Evolutionary conservation across 2,888 invertebrate species (phyloP).

Genomic region (Mechanitis messenoides): DNA sequence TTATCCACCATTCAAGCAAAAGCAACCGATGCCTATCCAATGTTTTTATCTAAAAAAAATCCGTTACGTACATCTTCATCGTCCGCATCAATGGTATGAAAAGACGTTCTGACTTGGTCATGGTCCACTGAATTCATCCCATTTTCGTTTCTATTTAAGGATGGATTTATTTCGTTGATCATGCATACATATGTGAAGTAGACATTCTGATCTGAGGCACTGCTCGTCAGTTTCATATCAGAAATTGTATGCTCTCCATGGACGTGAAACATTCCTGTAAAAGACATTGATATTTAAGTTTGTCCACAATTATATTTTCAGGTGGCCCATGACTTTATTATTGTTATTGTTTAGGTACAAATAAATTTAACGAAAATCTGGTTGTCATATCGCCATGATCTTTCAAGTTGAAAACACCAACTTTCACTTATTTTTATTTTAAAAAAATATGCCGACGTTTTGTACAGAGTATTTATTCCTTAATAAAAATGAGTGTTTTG

Average conservation of each 20-base stretch:
- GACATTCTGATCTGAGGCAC: conserved; percentile 57
- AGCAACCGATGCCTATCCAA: neutral
- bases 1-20: neutral
- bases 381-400: neutral
- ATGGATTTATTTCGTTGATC: conserved; percentile 48
- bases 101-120: conserved; percentile 25
- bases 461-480: too few species aligned
- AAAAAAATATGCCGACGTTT: too few species aligned
- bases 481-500: too few species aligned
- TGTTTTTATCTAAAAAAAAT: neutral
- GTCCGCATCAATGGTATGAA: conserved; percentile 26
- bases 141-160: conserved; percentile 25
- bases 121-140: conserved; percentile 21
- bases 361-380: neutral
- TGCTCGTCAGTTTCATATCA: conserved; percentile 33
- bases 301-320: conserved; percentile 1
- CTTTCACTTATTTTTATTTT: neutral
- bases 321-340: neutral
- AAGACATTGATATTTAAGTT: neutral
- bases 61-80: conserved; percentile 28
- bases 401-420: neutral
- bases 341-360: neutral
- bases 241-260: conserved; percentile 11
- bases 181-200: conserved; percentile 57
- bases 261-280: neutral